These are phyloP conservation scores for Chloromyia formosa DNA, from an alignment of 2,888 invertebrate species.

Conservation along the genomic window DNA sequence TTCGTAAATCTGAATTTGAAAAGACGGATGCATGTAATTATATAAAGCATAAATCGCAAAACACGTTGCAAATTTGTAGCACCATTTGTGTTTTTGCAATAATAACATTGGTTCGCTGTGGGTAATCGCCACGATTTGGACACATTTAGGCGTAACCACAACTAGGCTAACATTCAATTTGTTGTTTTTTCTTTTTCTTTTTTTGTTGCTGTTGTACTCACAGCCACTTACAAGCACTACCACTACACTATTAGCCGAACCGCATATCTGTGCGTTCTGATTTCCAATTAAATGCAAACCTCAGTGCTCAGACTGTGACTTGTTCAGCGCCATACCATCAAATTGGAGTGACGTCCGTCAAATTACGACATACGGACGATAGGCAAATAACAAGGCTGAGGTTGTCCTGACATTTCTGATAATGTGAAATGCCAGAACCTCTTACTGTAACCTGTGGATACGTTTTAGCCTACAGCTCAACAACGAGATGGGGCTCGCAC, in stretches of 20 bases:
- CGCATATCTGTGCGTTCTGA: slow-evolving; percentile 3
- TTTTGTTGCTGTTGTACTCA: too few relatives aligned
- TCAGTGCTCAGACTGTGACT: not conserved
- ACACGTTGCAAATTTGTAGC: not conserved
- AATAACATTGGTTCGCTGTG: slow-evolving; percentile 17
- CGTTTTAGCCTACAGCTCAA: not conserved
- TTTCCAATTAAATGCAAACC: slow-evolving; percentile 22
- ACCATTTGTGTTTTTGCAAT: not conserved
- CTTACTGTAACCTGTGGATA: not conserved
- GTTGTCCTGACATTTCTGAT: slow-evolving; percentile 36
- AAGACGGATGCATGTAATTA: slow-evolving; percentile 6
- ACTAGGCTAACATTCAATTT: slow-evolving; percentile 23
- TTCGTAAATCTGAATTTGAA: not conserved
- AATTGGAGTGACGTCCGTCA: slow-evolving; percentile 31
- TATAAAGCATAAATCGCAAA: not conserved
- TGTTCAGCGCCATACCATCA: slow-evolving; percentile 21
- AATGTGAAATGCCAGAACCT: slow-evolving; percentile 21
- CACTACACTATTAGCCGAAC: not conserved
- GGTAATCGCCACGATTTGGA: slow-evolving; percentile 23
- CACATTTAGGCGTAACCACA: slow-evolving; percentile 13
- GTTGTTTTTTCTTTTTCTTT: not conserved
- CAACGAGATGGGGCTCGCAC: not conserved
- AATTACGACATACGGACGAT: slow-evolving; percentile 34
- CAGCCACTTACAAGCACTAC: too few relatives aligned
- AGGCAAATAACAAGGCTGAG: slow-evolving; percentile 38